A percentile compares a stretch with the other conserved stretches of the same genome.
Evolutionary conservation across 2,888 invertebrate species (phyloP).

Genomic region (Agriopis leucophaearia): DNA sequence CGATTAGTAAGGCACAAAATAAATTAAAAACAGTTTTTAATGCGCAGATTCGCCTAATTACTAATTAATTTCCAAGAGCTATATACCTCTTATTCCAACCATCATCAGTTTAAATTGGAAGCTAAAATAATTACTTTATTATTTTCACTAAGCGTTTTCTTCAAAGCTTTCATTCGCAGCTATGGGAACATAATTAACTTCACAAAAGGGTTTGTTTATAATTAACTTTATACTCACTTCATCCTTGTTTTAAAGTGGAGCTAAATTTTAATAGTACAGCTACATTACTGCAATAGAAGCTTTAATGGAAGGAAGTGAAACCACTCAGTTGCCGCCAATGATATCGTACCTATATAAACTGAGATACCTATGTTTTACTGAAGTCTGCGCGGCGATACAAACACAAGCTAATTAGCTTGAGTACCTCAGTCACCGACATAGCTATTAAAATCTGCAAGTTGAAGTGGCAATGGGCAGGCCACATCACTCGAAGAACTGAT

Average conservation of each 20-base stretch:
- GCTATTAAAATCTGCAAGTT: too few relatives aligned
- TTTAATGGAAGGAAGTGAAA: too few relatives aligned
- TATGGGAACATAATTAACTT: conserved; percentile 33
- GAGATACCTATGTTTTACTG: too few relatives aligned
- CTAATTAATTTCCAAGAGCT: conserved; percentile 7
- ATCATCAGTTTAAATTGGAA: conserved; percentile 14
- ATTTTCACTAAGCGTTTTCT: conserved; percentile 21
- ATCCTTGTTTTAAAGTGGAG: conserved; percentile 7
- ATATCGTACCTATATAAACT: too few relatives aligned
- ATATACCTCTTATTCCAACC: background rate
- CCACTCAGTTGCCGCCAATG: too few relatives aligned
- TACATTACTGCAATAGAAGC: background rate
- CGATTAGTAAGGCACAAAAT: too few relatives aligned
- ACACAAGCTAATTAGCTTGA: too few relatives aligned
- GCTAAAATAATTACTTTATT: conserved; percentile 25
- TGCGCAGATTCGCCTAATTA: background rate
- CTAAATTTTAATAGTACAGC: conserved; percentile 3
- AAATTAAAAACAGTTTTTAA: too few relatives aligned
- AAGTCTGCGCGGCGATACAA: too few relatives aligned
- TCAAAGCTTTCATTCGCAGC: conserved; percentile 35
- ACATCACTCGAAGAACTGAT: too few relatives aligned
- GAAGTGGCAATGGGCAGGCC: too few relatives aligned
- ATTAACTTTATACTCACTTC: conserved; percentile 20
- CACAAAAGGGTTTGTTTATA: conserved; percentile 31
- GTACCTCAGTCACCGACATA: too few relatives aligned